Base-by-base conservation (phyloP, 1,140 invertebrate species). In the Condylostylus longicornis region DNA sequence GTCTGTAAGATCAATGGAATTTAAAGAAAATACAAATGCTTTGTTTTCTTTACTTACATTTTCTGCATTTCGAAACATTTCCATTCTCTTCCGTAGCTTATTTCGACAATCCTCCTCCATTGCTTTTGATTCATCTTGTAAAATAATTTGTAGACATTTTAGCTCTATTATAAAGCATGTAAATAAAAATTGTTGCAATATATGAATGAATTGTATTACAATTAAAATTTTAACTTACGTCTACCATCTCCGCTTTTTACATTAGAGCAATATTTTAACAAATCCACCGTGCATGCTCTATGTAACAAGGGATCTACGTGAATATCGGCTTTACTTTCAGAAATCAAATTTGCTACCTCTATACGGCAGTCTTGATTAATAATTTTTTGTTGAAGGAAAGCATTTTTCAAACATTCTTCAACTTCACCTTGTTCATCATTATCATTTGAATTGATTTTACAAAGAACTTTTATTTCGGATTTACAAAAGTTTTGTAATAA, bases 341-440 rank as follows among this genome's bases (percentile, higher is more conserved):
- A 77, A 42, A 87, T 81, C 42, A 84, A 65, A 62, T 75, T 70
- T 2, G 82, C 83, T 18, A 97, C 74, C 67, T 93, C 84, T 40
- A 78, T 57, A 18, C 63, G 59, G 58, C 87, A 91, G 45, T 76
- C 74, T 12, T 71, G 67, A 39, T 72, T 77, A 47, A 75, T 74
- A 10, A 86, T 77, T 61, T 72, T 70, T 51, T 75, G 76, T 50
- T 70, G 70, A 38, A 74, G 62, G 41, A 86, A 75, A 44, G 74
- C 79, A 54, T 74, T 74, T 62, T 93, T 93, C 9, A 96, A 64
- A 65, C 90, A 96, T 65, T 94, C 88, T 58, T 88, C 82, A 9
- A 61, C 73, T 54, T 72, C 62, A 25, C 74, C 74, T 47, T 65
- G 62, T 38, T 69, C 63, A 35, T 73, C 68, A 2, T 64, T 66